These are phyloP conservation scores for Argentina silus DNA, from an alignment of 2,797 vertebrate genomes.

Conservation along the genomic window DNA sequence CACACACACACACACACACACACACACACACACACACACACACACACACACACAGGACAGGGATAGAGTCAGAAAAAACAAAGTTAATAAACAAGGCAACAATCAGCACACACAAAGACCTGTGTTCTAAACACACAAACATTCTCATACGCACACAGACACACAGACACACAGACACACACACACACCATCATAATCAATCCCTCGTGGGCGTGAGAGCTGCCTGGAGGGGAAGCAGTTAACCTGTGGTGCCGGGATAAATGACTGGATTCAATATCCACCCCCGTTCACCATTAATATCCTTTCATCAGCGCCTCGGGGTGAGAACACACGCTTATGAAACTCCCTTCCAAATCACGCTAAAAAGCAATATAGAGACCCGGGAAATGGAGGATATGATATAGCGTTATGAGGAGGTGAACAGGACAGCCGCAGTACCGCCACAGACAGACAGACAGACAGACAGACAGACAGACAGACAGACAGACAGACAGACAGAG, in stretches of 20 bases:
- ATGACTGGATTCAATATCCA: constrained; percentile 61
- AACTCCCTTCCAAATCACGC: constrained; percentile 52
- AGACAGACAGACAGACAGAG: not conserved
- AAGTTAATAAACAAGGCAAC: too few relatives aligned
- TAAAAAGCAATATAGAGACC: constrained; percentile 61
- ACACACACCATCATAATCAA: not conserved
- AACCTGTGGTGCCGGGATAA: constrained; percentile 48
- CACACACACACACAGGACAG: not conserved
- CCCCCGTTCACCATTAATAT: constrained; percentile 59
- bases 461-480: not conserved
- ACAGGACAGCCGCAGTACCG: constrained; percentile 12
- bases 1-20: constrained; percentile 23
- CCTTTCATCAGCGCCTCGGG: constrained; percentile 60
- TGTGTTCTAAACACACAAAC: constrained; percentile 43
- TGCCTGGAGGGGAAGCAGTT: constrained; percentile 26
- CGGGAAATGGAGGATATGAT: constrained; percentile 46
- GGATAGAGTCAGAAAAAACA: too few relatives aligned
- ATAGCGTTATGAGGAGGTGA: constrained; percentile 57
- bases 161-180: constrained; percentile 10
- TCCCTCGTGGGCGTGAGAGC: not conserved
- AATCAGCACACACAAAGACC: constrained; percentile 72
- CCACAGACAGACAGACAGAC: constrained; percentile 14
- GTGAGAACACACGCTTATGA: constrained; percentile 50
- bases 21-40: constrained; percentile 11
- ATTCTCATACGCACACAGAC: constrained; percentile 14